Percentiles rank a stretch among this genome's conserved stretches.
Conservation (phyloP, 2,797 vertebrate genomes). For the Characodon lateralis region DNA sequence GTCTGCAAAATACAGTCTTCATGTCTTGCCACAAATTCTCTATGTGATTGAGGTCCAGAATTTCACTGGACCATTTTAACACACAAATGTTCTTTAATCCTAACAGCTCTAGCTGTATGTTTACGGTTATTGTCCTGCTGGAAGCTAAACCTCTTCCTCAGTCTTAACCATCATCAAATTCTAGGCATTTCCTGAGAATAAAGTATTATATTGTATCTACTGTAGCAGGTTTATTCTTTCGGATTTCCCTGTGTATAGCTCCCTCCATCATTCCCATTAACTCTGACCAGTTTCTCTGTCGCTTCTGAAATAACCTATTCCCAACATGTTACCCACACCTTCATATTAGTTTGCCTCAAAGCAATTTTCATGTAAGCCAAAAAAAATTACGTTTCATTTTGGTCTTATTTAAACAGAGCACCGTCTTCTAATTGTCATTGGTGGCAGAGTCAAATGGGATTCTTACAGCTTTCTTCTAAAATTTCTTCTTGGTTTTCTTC, state of each 20-base stretch:
- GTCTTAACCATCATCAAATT: too few species aligned
- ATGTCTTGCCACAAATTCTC: too few species aligned
- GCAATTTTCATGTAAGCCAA: background rate
- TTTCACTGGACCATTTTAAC: too few species aligned
- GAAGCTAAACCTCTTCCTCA: too few species aligned
- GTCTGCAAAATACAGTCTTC: too few species aligned
- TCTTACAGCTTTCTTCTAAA: background rate
- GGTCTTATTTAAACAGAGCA: background rate
- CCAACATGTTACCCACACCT: background rate
- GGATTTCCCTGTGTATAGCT: background rate
- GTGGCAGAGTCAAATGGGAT: background rate
- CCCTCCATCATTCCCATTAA: background rate
- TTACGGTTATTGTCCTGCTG: too few species aligned
- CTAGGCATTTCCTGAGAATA: too few species aligned
- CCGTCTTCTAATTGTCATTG: background rate
- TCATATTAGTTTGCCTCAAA: background rate
- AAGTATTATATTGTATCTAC: background rate
- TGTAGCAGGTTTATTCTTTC: background rate
- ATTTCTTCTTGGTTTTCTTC: background rate
- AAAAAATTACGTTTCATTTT: background rate
- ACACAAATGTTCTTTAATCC: too few species aligned
- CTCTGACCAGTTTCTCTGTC: background rate
- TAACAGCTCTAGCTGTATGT: too few species aligned
- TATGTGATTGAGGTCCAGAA: too few species aligned
- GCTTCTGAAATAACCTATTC: background rate